Conservation (phyloP, 2,113 vertebrate genomes). For the Ciconia maguari region DNA sequence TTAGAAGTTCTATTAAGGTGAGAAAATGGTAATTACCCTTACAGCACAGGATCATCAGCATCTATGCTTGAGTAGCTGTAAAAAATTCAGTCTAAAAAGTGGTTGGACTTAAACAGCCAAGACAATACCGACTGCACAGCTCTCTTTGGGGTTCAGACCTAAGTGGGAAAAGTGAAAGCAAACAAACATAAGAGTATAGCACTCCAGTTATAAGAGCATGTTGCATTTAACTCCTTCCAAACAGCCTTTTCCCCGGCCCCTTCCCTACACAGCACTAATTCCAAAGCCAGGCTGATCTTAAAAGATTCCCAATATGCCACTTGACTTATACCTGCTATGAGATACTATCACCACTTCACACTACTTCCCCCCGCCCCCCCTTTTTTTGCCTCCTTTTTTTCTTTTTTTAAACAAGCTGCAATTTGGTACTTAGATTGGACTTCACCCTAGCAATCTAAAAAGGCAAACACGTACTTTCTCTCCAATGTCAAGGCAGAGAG, state of each 20-base stretch:
- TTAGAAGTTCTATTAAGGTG: conserved; percentile 20
- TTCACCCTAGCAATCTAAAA: background rate
- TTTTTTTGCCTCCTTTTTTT: background rate
- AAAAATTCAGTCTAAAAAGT: background rate
- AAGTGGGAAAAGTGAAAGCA: background rate
- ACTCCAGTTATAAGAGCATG: background rate
- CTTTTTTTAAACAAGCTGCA: background rate
- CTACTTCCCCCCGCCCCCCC: no score
- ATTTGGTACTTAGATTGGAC: background rate
- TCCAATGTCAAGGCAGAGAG: background rate
- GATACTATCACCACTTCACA: background rate
- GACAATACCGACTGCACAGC: background rate
- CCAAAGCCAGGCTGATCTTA: background rate
- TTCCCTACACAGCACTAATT: background rate
- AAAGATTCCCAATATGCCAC: background rate
- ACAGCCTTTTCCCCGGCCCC: background rate
- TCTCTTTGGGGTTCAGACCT: background rate
- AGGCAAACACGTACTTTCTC: background rate
- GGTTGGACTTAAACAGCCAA: background rate
- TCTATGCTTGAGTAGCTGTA: background rate
- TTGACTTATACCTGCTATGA: background rate
- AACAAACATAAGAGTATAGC: background rate
- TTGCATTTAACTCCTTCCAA: background rate
- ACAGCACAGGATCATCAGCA: background rate
- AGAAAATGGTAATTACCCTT: conserved; percentile 33